A percentile compares a stretch with the other conserved stretches of the same genome.
These are phyloP conservation scores for Sus cebifrons DNA, from an alignment of 2,797 vertebrate species.

Conservation along the genomic window DNA sequence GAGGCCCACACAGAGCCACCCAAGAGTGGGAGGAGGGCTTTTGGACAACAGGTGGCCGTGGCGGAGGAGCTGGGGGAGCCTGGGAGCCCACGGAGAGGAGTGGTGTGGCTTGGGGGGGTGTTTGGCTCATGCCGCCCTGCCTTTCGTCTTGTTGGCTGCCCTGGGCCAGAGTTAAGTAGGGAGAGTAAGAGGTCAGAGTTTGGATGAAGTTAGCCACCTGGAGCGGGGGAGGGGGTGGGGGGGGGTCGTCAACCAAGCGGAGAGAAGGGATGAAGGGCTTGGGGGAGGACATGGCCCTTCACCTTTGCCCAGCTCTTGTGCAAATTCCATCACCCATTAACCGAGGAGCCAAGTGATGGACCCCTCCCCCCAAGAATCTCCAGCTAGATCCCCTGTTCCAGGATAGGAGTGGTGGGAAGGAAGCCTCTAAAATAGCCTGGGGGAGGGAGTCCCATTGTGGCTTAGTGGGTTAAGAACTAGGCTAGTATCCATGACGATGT, in stretches of 20 bases:
- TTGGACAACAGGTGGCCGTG: slow-evolving; percentile 65
- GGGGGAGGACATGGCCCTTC: slow-evolving; percentile 82
- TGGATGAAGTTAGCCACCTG: slow-evolving; percentile 52
- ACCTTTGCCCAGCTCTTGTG: slow-evolving; percentile 89
- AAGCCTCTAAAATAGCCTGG: not conserved
- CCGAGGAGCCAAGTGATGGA: slow-evolving; percentile 52
- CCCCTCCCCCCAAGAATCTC: slow-evolving; percentile 71
- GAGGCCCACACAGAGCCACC: slow-evolving; percentile 68
- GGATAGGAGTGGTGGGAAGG: not conserved
- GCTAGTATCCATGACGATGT: too few species aligned
- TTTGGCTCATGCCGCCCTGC: slow-evolving; percentile 73
- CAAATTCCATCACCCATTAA: slow-evolving; percentile 86
- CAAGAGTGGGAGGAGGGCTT: slow-evolving; percentile 35
- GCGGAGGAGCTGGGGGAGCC: not conserved
- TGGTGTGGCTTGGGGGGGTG: not conserved
- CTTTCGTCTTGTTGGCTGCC: slow-evolving; percentile 42
- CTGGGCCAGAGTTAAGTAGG: slow-evolving; percentile 35
- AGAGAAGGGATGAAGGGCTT: slow-evolving; percentile 72
- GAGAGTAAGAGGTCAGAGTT: slow-evolving; percentile 57
- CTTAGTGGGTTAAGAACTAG: too few species aligned
- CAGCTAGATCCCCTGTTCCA: not conserved
- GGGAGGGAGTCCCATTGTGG: too few species aligned
- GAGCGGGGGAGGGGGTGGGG: not conserved
- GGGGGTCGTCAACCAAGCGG: slow-evolving; percentile 70
- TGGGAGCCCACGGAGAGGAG: slow-evolving; percentile 25